Evolutionary conservation across 2,888 invertebrate species (phyloP), one percentile per base, ranked within the genome.

Genomic region (Drosophila tripunctata): DNA sequence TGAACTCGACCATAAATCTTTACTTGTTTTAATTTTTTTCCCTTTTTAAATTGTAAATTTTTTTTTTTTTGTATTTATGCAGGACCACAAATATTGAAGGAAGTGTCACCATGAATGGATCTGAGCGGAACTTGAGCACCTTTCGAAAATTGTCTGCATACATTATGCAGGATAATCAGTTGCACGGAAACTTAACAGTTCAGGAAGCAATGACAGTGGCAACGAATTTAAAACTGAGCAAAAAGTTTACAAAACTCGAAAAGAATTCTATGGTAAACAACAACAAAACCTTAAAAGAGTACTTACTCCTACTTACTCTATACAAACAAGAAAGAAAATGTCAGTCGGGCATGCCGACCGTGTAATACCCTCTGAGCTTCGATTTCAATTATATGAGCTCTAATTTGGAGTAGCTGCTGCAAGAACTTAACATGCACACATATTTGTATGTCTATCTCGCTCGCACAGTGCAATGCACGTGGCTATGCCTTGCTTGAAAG

Each of bases 131-230:
- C 91, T 91, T 96, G 71, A 96, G 96, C 77, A 93, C 94, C 82
- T 98, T 98, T 93, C 94, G 97, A 63, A 98, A 98, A 92, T 93
- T 97, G 76, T 98, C 98, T 0, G 97, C 97, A 88, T 98, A 98
- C 92, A 99, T 99, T 90, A 92, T 98, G 98, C 98, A 99, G 91
- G 97, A 97, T 90, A 97, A 97, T 92, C 96, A 97, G 91, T 93
- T 98, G 40, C 96, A 98, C 87, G 96, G 95, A 0, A 97, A 98
- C 92, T 93, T 99, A 74, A 97, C 97, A 0, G 98, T 98, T 2
- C 95, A 96, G 87, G 98, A 99, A 92, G 96, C 98, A 24, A 98
- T 99, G 97, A 94, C 94, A 78, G 97, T 98, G 30, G 97, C 98
- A 5, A 96, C 98, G 1, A 96, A 96, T 78, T 93, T 99, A 40